Evolutionary conservation across 2,113 vertebrate species (phyloP), one percentile per base, ranked within the genome.

Genomic region (Hippolais icterina): DNA sequence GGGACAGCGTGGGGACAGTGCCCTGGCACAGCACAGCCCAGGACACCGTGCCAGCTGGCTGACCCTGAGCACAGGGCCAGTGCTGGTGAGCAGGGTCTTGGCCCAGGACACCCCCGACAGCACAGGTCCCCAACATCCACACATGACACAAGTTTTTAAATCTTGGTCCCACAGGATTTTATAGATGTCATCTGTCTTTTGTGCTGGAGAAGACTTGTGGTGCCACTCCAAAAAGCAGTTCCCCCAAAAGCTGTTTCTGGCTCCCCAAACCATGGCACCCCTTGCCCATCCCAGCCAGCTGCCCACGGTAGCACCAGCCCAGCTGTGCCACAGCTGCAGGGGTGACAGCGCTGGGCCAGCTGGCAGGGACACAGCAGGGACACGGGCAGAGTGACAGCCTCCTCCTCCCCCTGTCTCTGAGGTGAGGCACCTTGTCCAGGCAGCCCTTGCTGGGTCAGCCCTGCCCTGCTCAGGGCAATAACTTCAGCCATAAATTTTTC

Each of bases 141-240:
- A 15, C 15, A 0, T 1, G 6, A 8, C 13, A 8, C 13, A 12
- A 2, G 25, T 0, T 15, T 7, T 14, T 11, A 20, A n/a, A 19
- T 4, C 59, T 13, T 4, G 8, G 52, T 11, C n/a, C 20, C 56
- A 2, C 13, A 20, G 24, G 49, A 28, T 12, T 1, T 5, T 6
- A 22, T 0, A 4, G 66, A 1, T 5, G 15, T 3, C 39, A 3
- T 2, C 52, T 33, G 0, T 24, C 42, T 18, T 2, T 0, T 1
- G 1, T 11, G 42, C 14, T 12, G 15, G 8, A 10, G 46, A 61
- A 18, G 18, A 14, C 3, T 4, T 39, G 37, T 39, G 37, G 37
- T 39, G 15, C 24, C 37, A 3, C 39, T 33, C 28, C 42, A 16
- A 29, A 10, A 10, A 31, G 41, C 17, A 6, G 16, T 1, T 42